Evolutionary conservation across 92 coral and sea anemone genomes (phyloP).

Genomic region (Muricea muricata): DNA sequence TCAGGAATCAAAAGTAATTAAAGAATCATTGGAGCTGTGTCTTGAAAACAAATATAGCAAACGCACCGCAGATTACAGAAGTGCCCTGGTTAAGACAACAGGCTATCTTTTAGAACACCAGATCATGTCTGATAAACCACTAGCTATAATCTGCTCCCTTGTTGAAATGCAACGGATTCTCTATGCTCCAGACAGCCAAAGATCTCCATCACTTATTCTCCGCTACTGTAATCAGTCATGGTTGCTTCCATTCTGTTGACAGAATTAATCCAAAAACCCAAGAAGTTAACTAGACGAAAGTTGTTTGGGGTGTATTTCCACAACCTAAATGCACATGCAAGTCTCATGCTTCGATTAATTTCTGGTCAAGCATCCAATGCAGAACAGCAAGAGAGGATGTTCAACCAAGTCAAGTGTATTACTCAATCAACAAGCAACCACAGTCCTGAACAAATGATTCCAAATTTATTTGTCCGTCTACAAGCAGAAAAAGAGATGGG

Average conservation of each 20-base stretch:
- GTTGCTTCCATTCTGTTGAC: background rate
- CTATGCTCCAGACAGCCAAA: background rate
- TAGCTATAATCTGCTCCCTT: conserved; percentile 14
- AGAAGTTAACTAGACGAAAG: conserved; percentile 37
- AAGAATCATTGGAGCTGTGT: conserved; percentile 36
- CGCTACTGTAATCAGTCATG: conserved; percentile 20
- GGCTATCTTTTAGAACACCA: conserved; percentile 20
- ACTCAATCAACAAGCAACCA: conserved; percentile 57
- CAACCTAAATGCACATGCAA: conserved; percentile 47
- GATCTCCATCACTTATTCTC: conserved; percentile 8
- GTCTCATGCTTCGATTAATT: conserved; percentile 45
- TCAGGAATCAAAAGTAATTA: conserved; percentile 16
- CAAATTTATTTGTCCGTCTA: conserved; percentile 56
- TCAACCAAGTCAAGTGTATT: conserved; percentile 56
- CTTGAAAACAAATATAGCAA: conserved; percentile 44
- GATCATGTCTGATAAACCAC: conserved; percentile 18
- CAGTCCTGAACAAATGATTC: conserved; percentile 47
- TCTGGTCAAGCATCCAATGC: conserved; percentile 54
- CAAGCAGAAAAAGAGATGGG: conserved; percentile 58
- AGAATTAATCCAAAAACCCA: conserved; percentile 3
- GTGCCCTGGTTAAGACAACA: conserved; percentile 35
- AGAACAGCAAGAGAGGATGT: conserved; percentile 58
- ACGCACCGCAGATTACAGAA: conserved; percentile 46
- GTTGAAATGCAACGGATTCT: conserved; percentile 37
- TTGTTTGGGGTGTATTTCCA: conserved; percentile 58